Evolutionary conservation across 2,113 vertebrate genomes (phyloP), one percentile per base, ranked within the genome.

Genomic region (Sinocyclocheilus rhinocerous): DNA sequence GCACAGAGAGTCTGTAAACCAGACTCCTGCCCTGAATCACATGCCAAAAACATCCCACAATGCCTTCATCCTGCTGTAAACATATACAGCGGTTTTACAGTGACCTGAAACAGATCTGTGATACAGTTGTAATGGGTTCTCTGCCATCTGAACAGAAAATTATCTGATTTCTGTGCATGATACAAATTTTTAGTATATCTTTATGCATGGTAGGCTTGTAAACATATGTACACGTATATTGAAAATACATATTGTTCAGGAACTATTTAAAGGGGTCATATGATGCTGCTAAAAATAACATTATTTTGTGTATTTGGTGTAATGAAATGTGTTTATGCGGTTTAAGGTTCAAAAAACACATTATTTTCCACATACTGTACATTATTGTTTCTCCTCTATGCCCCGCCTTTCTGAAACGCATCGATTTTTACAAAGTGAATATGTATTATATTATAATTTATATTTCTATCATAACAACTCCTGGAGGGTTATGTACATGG

Each of bases 1-100:
- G 86, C 83, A 85, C 20, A 67, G 18, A 33, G 73, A 70, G 79
- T 81, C 59, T 67, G 39, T 42, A 65, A 65, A 45, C n/a, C 39
- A 48, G 77, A 80, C 11, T 33, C 45, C 11, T 50, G 70, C 33
- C 52, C 45, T n/a, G 22, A 85, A 63, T 36, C 69, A 20, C 69
- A 76, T 15, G 79, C 57, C 57, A 33, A 76, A 83, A 65, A 29
- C 29, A 75, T 77, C 18, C 48, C 61, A 20, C 18, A n/a, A 77
- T 77, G 48, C 24, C 52, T 76, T 48, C 42, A 61, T 61, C 67
- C 61, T 12, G 22, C 26, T 15, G 45, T 22, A 55, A 76, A 67
- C 50, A 80, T 63, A 39, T 39, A 39, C 5, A 42, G 22, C 0
- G 12, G 33, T 20, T 79, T 79, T n/a, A 61, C 1, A 1, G 39